These are phyloP conservation scores for Regulus satrapa DNA, from an alignment of 2,113 vertebrate species.

Conservation along the genomic window DNA sequence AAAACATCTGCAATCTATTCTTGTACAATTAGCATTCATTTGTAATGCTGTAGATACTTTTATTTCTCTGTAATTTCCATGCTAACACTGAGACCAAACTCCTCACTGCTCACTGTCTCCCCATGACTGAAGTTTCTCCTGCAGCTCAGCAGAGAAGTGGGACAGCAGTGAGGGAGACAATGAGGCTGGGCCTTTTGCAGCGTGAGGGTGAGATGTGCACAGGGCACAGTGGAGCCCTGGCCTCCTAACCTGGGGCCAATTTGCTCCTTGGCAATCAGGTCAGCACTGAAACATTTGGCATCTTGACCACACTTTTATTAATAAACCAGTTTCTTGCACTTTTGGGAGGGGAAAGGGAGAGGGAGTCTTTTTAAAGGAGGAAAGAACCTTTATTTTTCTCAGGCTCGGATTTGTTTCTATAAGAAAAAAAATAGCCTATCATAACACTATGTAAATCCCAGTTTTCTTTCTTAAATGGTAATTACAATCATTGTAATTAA, in stretches of 20 bases:
- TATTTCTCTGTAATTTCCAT: background rate
- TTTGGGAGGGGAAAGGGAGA: rapidly evolving
- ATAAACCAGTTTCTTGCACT: background rate
- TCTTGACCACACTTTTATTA: background rate
- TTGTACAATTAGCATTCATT: background rate
- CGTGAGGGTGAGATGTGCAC: rapidly evolving
- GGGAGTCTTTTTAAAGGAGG: background rate
- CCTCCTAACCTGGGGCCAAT: background rate
- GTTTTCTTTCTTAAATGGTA: conserved; percentile 19
- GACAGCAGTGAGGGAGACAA: background rate
- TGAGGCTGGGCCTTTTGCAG: background rate
- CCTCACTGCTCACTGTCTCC: rapidly evolving
- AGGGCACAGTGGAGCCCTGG: background rate
- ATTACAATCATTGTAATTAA: conserved; percentile 15
- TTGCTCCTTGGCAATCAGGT: background rate
- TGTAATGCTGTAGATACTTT: background rate
- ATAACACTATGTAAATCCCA: background rate
- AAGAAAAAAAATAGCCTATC: background rate
- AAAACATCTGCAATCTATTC: background rate
- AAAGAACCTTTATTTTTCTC: background rate
- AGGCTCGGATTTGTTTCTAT: background rate
- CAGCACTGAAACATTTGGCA: background rate
- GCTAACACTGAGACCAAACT: background rate
- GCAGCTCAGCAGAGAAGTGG: background rate
- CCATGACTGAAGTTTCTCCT: background rate